Evolutionary conservation across 1,140 invertebrate species (phyloP).

Genomic region (Paraescarpia echinospica): DNA sequence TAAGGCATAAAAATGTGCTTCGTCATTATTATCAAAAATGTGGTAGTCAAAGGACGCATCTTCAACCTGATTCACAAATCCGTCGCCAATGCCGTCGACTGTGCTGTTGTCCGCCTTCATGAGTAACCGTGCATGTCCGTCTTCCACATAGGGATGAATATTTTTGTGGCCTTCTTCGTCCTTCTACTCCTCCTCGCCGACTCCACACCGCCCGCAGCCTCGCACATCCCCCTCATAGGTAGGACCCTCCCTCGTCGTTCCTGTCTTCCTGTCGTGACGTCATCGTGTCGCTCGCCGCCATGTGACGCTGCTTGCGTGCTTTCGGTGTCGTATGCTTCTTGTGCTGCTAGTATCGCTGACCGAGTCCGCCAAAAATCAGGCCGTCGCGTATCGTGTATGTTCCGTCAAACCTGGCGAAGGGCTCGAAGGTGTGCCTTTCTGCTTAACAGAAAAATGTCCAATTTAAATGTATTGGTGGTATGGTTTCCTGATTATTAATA

Average conservation of each 20-base stretch:
- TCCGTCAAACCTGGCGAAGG: not conserved
- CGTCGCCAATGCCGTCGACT: not conserved
- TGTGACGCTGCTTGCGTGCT: not conserved
- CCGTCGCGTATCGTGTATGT: not conserved
- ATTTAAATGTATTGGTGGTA: no score
- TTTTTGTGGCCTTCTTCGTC: conserved; percentile 57
- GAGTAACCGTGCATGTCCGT: not conserved
- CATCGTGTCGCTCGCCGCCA: not conserved
- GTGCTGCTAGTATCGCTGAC: not conserved
- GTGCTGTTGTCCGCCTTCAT: not conserved
- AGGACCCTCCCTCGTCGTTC: conserved; percentile 3
- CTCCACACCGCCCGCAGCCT: conserved; percentile 56
- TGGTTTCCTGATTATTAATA: no score
- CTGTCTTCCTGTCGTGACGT: not conserved
- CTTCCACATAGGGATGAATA: conserved; percentile 53
- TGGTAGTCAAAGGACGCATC: not conserved
- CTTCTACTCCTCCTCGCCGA: conserved; percentile 34
- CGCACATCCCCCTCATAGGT: conserved; percentile 58
- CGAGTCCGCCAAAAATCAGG: not conserved
- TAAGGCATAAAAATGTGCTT: no score
- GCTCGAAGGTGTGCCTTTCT: not conserved
- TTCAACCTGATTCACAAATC: not conserved
- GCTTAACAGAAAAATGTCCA: not conserved
- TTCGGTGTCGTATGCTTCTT: not conserved
- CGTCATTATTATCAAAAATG: not conserved